Conservation (phyloP, 2,113 vertebrate genomes). For the Aplodontia rufa region DNA sequence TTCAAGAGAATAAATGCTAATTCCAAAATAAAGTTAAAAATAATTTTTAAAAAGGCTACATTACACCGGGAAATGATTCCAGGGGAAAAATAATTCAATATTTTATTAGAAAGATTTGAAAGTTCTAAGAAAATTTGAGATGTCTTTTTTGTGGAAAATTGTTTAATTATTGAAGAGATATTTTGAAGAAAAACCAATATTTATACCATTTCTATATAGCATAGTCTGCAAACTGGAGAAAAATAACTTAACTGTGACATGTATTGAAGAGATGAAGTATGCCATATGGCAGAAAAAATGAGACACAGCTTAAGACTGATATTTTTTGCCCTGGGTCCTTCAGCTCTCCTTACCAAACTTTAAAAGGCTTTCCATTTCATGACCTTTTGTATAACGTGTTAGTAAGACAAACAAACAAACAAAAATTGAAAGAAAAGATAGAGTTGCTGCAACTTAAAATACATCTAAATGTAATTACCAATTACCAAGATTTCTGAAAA, state of each 20-base stretch:
- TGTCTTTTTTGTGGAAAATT: not conserved
- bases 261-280: not conserved
- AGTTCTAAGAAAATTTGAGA: not conserved
- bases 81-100: not conserved
- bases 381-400: not conserved
- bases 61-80: not conserved
- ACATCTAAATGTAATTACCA: not conserved
- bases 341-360: not conserved
- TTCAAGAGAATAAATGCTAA: not conserved
- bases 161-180: conserved; percentile 16
- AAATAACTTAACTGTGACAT: not conserved
- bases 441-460: not conserved
- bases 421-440: not conserved
- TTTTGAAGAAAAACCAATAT: not conserved
- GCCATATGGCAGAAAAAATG: not conserved
- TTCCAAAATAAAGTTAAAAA: not conserved
- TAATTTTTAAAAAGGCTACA: not conserved
- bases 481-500: conserved; percentile 2
- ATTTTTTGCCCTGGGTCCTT: not conserved
- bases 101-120: conserved; percentile 29
- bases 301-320: not conserved
- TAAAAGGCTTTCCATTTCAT: not conserved
- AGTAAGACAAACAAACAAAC: not conserved
- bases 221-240: not conserved
- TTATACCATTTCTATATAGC: conserved; percentile 19